phyloP scores from a whole-genome alignment of 23 tunicate species.

The Ciona savignyi region DNA sequence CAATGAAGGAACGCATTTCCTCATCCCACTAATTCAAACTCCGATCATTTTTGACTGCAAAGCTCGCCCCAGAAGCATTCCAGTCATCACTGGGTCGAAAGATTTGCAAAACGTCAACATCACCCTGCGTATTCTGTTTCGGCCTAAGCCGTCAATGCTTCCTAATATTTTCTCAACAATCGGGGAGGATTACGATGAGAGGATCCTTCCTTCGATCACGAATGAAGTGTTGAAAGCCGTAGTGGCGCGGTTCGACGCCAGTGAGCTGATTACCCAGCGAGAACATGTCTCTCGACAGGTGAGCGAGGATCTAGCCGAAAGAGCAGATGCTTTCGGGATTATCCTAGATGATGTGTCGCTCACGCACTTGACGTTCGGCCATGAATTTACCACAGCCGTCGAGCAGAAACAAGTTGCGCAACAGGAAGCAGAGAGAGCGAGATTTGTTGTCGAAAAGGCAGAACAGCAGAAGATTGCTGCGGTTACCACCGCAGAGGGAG shows the following conservation, averaged over 20 bases:
- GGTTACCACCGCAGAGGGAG: slow-evolving; percentile 98
- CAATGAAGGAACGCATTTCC: slow-evolving; percentile 96
- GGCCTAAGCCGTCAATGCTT: slow-evolving; percentile 86
- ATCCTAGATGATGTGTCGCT: slow-evolving; percentile 97
- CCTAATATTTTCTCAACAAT: slow-evolving; percentile 81
- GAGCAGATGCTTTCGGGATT: slow-evolving; percentile 89
- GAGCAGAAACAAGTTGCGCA: slow-evolving; percentile 99
- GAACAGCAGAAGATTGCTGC: slow-evolving; percentile 96
- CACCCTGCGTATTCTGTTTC: slow-evolving; percentile 94
- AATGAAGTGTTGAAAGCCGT: slow-evolving; percentile 99
- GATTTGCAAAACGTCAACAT: slow-evolving; percentile 98
- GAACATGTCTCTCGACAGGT: slow-evolving; percentile 91
- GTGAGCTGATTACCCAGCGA: slow-evolving; percentile 93
- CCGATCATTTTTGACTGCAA: slow-evolving; percentile 98
- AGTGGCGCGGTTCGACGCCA: slow-evolving; percentile 94
- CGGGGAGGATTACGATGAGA: slow-evolving; percentile 97
- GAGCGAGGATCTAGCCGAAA: slow-evolving; percentile 77
- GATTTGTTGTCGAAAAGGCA: slow-evolving; percentile 98
- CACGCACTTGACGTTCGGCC: slow-evolving; percentile 95
- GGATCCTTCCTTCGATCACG: slow-evolving; percentile 98
- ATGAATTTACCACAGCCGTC: slow-evolving; percentile 92
- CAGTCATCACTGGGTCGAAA: slow-evolving; percentile 95
- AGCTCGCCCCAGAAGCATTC: slow-evolving; percentile 93
- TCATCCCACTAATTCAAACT: slow-evolving; percentile 88
- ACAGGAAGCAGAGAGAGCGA: slow-evolving; percentile 97